These are phyloP conservation scores for Upupa epops DNA, from an alignment of 2,113 vertebrate genomes.

Conservation along the genomic window DNA sequence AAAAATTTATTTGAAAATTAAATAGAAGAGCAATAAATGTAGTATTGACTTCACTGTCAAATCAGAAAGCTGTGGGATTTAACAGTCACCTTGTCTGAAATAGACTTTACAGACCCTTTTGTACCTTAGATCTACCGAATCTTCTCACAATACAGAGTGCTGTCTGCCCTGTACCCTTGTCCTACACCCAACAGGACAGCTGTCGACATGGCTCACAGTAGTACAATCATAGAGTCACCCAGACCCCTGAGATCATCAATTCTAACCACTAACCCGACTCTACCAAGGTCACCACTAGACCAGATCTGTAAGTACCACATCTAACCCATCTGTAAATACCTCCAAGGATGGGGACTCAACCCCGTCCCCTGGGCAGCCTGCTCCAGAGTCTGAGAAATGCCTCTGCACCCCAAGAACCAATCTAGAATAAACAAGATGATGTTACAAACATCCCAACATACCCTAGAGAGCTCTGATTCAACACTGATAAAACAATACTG, in stretches of 20 bases:
- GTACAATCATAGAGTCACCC: no score
- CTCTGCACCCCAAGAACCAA: neutral
- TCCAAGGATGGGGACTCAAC: no score
- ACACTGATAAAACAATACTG: neutral
- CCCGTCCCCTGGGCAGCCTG: no score
- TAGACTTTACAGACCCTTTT: neutral
- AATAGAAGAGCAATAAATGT: neutral
- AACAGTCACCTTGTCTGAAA: neutral
- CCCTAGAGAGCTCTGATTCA: neutral
- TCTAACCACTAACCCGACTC: no score
- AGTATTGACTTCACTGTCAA: neutral
- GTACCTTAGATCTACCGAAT: neutral
- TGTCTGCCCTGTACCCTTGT: neutral
- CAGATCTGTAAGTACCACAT: no score
- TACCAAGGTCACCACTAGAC: no score
- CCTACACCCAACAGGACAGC: neutral
- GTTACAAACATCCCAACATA: neutral
- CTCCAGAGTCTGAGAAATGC: neutral
- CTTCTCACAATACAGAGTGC: neutral
- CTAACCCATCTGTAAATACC: no score
- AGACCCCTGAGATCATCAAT: no score
- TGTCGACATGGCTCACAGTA: no score
- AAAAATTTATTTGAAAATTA: neutral
- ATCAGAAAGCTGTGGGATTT: neutral
- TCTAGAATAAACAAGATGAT: neutral